These are phyloP conservation scores for Drosophila parthenogenetica DNA, from an alignment of 2,888 invertebrate species.

Conservation along the genomic window DNA sequence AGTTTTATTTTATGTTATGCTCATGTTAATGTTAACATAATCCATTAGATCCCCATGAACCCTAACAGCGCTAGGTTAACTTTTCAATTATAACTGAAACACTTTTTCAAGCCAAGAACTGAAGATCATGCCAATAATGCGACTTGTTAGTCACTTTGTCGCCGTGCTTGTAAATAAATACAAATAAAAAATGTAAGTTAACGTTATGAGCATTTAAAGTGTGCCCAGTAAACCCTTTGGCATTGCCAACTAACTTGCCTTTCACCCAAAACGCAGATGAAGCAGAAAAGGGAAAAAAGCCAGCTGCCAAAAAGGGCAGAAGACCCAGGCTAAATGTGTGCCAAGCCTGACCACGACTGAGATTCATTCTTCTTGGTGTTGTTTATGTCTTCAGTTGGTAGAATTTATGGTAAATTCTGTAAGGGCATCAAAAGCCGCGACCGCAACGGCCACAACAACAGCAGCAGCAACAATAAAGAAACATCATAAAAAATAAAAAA, in stretches of 20 bases:
- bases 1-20: neutral
- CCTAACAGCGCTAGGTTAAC: slow-evolving; percentile 4
- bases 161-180: slow-evolving; percentile 17
- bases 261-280: slow-evolving; percentile 55
- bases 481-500: slow-evolving; percentile 30
- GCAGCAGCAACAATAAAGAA: slow-evolving; percentile 42
- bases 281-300: neutral
- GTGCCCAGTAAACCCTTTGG: slow-evolving; percentile 43
- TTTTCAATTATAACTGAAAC: neutral
- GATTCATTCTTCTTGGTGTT: slow-evolving; percentile 35
- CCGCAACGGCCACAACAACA: slow-evolving; percentile 39
- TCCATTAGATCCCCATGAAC: neutral
- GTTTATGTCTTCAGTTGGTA: slow-evolving; percentile 53
- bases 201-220: slow-evolving; percentile 36
- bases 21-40: neutral
- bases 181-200: slow-evolving; percentile 7
- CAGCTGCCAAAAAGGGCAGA: slow-evolving; percentile 46
- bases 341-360: slow-evolving; percentile 54
- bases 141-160: slow-evolving; percentile 11
- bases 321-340: slow-evolving; percentile 47
- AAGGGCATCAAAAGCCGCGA: slow-evolving; percentile 56
- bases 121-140: slow-evolving; percentile 7
- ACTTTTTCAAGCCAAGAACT: neutral
- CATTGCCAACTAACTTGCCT: slow-evolving; percentile 47
- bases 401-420: slow-evolving; percentile 68